Conservation (phyloP, 1,140 invertebrate species). For the Chrysomallon squamiferum region DNA sequence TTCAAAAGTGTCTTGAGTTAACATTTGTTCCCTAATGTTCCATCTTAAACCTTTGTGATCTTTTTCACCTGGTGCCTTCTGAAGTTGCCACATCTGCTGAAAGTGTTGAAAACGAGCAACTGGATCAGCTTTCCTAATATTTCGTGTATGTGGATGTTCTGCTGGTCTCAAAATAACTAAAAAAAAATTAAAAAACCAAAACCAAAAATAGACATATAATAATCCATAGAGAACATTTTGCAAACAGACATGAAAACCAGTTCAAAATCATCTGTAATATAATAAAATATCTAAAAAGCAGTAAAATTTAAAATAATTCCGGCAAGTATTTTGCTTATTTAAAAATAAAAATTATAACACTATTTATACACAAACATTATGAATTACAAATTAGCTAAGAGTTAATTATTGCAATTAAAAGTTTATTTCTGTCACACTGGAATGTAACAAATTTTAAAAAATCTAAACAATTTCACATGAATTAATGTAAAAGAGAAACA, state of each 20-base stretch:
- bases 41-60: slow-evolving; percentile 57
- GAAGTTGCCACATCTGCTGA: slow-evolving; percentile 44
- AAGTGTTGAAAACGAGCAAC: slow-evolving; percentile 54
- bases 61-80: slow-evolving; percentile 56
- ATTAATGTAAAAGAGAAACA: no score
- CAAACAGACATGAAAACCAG: not conserved
- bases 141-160: slow-evolving; percentile 46
- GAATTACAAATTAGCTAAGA: no score
- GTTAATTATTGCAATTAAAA: no score
- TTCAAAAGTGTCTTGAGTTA: slow-evolving; percentile 53
- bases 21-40: slow-evolving; percentile 60
- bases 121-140: slow-evolving; percentile 52
- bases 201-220: not conserved
- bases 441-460: no score
- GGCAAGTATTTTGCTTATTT: no score
- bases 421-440: no score
- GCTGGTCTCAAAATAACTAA: slow-evolving; percentile 35
- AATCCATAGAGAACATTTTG: not conserved
- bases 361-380: no score
- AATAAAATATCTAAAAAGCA: not conserved
- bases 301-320: no score
- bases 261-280: not conserved
- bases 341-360: no score
- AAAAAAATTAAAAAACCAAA: not conserved
- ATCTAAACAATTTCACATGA: no score